phyloP scores from a whole-genome alignment of 2,888 invertebrate species.

The Graphium colonna region DNA sequence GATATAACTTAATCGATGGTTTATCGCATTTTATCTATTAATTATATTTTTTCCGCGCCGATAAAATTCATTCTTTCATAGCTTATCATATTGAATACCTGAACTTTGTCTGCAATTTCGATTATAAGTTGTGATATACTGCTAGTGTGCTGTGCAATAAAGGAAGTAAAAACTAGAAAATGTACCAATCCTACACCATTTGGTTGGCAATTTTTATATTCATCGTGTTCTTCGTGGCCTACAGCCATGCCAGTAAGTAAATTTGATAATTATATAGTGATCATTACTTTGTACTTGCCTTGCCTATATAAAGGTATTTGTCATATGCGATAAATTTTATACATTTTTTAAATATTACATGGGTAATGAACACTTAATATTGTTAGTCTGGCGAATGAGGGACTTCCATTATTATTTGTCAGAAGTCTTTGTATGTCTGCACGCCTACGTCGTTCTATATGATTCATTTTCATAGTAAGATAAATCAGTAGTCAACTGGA shows the following conservation, averaged over 20 bases:
- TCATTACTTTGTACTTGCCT: too few species aligned
- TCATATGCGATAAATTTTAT: too few species aligned
- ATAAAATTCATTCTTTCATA: conserved; percentile 16
- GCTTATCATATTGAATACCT: conserved; percentile 4
- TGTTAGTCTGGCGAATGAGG: too few species aligned
- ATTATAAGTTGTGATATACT: conserved; percentile 4
- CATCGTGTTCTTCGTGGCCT: conserved; percentile 32
- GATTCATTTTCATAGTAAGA: too few species aligned
- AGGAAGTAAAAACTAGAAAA: conserved; percentile 18
- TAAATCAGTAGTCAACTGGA: too few species aligned
- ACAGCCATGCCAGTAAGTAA: conserved; percentile 38
- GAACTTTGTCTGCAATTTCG: neutral
- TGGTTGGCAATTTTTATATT: conserved; percentile 38
- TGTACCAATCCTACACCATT: conserved; percentile 36
- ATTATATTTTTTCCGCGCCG: conserved; percentile 16
- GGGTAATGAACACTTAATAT: too few species aligned
- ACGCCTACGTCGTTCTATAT: too few species aligned
- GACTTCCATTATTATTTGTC: too few species aligned
- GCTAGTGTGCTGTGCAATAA: conserved; percentile 19
- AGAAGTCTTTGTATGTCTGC: too few species aligned
- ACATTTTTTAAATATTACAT: too few species aligned
- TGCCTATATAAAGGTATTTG: too few species aligned
- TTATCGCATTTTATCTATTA: conserved; percentile 19
- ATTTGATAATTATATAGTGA: too few species aligned
- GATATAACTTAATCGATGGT: neutral